These are phyloP conservation scores for Mimachlamys varia DNA, from an alignment of 2,888 invertebrate species.

Conservation along the genomic window DNA sequence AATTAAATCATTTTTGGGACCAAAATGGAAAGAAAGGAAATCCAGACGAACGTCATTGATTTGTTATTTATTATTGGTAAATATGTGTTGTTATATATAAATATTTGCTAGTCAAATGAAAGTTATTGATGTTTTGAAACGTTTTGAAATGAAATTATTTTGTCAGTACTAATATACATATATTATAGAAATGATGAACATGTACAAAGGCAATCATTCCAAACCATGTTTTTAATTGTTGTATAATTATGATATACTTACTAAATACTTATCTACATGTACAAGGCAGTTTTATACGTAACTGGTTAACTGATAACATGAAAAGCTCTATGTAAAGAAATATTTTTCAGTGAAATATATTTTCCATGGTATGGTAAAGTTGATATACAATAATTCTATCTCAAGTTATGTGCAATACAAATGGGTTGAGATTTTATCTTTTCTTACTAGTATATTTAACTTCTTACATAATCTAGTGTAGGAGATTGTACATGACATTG, in stretches of 20 bases:
- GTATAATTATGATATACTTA: background rate
- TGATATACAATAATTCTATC: background rate
- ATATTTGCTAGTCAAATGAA: background rate
- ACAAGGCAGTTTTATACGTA: background rate
- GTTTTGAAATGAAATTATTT: slow-evolving; percentile 1
- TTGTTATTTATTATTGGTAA: background rate
- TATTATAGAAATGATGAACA: too few relatives aligned
- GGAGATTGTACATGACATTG: background rate
- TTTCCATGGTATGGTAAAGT: background rate
- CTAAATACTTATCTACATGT: background rate
- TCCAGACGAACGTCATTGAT: background rate
- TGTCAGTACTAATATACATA: background rate
- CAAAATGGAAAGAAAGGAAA: background rate
- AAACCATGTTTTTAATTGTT: background rate
- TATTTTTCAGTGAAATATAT: background rate
- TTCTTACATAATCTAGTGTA: background rate
- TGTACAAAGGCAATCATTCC: background rate
- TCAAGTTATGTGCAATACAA: background rate
- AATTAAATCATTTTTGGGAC: background rate
- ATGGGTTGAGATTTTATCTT: background rate
- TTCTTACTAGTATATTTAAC: too few relatives aligned
- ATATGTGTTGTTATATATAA: slow-evolving; percentile 9
- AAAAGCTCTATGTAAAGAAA: background rate
- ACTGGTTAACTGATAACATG: background rate
- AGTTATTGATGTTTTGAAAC: background rate